A percentile compares a stretch with the other conserved stretches of the same genome.
phyloP scores from a whole-genome alignment of 2,113 vertebrate genomes.

The Nycticebus coucang region DNA sequence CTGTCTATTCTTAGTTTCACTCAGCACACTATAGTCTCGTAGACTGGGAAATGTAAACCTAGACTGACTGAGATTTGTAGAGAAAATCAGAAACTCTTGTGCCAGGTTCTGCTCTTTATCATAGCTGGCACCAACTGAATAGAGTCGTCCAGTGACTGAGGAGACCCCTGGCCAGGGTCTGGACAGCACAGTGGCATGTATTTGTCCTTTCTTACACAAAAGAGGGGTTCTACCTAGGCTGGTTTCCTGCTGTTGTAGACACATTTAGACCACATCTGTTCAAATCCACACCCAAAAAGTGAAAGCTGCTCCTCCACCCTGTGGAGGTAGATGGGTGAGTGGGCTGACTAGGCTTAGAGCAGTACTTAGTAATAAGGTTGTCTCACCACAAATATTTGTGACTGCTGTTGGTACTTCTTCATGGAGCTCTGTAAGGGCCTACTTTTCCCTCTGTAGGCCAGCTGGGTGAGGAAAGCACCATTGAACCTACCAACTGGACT shows the following conservation, averaged over 20 bases:
- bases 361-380: neutral
- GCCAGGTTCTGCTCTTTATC: neutral
- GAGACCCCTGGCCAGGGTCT: neutral
- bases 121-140: neutral
- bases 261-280: slow-evolving; percentile 57
- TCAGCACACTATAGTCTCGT: neutral
- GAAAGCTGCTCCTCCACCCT: neutral
- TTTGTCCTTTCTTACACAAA: neutral
- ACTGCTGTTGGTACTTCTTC: neutral
- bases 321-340: neutral
- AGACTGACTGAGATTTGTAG: neutral
- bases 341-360: neutral
- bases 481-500: neutral
- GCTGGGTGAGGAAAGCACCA: neutral
- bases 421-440: neutral
- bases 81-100: neutral
- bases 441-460: slow-evolving; percentile 7
- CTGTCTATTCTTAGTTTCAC: neutral
- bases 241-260: slow-evolving; percentile 33
- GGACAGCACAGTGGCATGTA: neutral
- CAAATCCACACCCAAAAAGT: slow-evolving; percentile 36
- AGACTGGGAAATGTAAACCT: neutral
- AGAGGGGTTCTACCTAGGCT: slow-evolving; percentile 5
- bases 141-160: neutral
- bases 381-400: slow-evolving; percentile 23